Base-by-base conservation (phyloP, 2,888 invertebrate genomes). In the Dolomedes plantarius region DNA sequence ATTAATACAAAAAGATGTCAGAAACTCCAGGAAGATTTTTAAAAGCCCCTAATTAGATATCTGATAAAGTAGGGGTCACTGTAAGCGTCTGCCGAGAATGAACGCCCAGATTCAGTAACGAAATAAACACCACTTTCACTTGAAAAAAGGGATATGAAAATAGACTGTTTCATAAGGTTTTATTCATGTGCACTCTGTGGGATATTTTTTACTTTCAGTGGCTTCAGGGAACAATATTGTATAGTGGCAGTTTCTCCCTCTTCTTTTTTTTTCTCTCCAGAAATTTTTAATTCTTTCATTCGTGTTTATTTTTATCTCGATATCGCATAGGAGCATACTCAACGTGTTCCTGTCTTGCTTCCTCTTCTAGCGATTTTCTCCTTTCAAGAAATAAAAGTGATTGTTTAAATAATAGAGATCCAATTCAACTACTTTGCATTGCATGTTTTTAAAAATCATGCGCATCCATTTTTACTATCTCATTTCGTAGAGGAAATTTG, bases 1-100 rank as follows among this genome's bases (percentile, higher is more conserved):
- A 56, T 56, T 56, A 56, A 56, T 56, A 56, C 56, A 56, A 56
- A n/a, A 16, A 56, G 56, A 23, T 56, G 56, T 23, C 56, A 56
- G 11, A 16, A 56, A 2, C 41, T 23, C 23, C 5, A 23, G 23
- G 16, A 56, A 56, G 5, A 56, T 56, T 56, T 56, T 23, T 1
- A 56, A 56, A 23, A 16, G 23, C 3, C 5, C 11, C 23, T 56
- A 56, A 56, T 56, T 56, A 23, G 56, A 56, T 56, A 56, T 56
- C 23, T 23, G 23, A 56, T 56, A 56, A 56, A 23, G 6, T 23
- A 56, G 23, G 23, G 5, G 56, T 46, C 46, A 46, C 23, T 56
- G 23, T 56, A 19, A 1, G 56, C 23, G 46, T 13, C 46, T 16
- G 46, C 16, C 36, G n/a, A n/a, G 36, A 5, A 7, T 36, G 11